Evolutionary conservation across 2,888 invertebrate species (phyloP).

Genomic region (Drosophila tripunctata): DNA sequence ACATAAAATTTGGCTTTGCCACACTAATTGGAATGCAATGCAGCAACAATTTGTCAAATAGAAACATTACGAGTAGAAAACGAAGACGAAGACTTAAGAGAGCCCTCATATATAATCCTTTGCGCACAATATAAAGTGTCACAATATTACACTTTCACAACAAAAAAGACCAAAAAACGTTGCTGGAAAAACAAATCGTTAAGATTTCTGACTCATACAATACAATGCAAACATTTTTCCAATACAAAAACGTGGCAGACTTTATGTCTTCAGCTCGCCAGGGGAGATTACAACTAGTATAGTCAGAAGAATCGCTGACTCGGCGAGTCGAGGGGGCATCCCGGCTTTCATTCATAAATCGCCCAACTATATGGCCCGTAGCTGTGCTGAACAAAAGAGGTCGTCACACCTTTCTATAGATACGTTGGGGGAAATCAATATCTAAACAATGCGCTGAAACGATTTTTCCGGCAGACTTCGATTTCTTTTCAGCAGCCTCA

Average conservation of each 20-base stretch:
- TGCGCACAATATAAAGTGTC: slow-evolving; percentile 80
- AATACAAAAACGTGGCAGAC: slow-evolving; percentile 49
- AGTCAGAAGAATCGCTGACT: background rate
- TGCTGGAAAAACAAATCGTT: slow-evolving; percentile 65
- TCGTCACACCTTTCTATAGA: slow-evolving; percentile 66
- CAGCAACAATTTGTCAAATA: slow-evolving; percentile 61
- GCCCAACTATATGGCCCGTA: slow-evolving; percentile 58
- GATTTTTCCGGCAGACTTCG: slow-evolving; percentile 42
- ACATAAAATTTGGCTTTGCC: slow-evolving; percentile 76
- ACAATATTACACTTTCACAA: slow-evolving; percentile 82
- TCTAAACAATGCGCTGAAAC: slow-evolving; percentile 61
- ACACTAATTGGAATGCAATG: slow-evolving; percentile 77
- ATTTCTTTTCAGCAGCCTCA: slow-evolving; percentile 61
- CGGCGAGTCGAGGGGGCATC: background rate
- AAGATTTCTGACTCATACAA: slow-evolving; percentile 48
- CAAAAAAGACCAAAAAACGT: slow-evolving; percentile 42
- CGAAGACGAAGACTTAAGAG: no score
- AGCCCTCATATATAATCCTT: slow-evolving; percentile 62
- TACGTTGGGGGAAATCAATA: slow-evolving; percentile 59
- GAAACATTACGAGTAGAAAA: slow-evolving; percentile 40
- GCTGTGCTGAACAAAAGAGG: slow-evolving; percentile 62
- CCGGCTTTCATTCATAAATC: slow-evolving; percentile 72
- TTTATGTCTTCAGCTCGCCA: slow-evolving; percentile 63
- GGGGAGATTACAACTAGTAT: background rate
- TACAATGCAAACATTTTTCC: slow-evolving; percentile 35